phyloP scores from a whole-genome alignment of 1,140 invertebrate species.

The Platyscapa corneri region DNA sequence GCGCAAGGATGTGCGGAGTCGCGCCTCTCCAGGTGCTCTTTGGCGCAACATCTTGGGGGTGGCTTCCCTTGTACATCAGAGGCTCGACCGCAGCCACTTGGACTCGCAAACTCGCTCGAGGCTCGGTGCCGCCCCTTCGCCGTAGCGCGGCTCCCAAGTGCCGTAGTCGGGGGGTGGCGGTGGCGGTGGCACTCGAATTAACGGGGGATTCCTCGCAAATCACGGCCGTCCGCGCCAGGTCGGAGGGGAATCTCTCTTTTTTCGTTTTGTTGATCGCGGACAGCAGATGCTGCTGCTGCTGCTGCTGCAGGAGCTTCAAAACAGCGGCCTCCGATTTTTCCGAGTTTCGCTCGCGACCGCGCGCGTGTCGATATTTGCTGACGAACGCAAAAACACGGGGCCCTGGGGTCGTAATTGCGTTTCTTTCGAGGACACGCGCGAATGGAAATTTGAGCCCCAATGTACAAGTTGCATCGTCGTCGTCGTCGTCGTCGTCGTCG shows the following conservation, averaged over 20 bases:
- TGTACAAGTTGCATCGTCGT: no score
- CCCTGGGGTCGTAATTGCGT: not conserved
- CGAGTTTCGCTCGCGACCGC: no score
- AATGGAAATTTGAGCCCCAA: no score
- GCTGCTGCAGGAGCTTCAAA: no score
- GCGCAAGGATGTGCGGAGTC: no score
- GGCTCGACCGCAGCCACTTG: slow-evolving; percentile 17
- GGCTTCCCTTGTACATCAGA: not conserved
- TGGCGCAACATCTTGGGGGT: not conserved
- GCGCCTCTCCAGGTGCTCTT: not conserved
- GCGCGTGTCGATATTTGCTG: not conserved
- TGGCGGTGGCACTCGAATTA: slow-evolving; percentile 49
- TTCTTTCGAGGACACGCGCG: no score
- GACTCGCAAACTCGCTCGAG: slow-evolving; percentile 40
- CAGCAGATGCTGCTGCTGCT: no score
- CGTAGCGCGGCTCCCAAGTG: not conserved
- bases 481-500: no score
- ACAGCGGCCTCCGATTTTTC: no score
- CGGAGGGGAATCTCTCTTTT: not conserved
- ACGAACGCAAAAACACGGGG: not conserved
- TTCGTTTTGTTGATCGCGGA: no score
- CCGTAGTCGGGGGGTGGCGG: not conserved
- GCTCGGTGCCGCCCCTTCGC: slow-evolving; percentile 39
- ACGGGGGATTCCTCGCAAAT: slow-evolving; percentile 57
- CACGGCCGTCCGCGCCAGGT: not conserved